These are phyloP conservation scores for Ictalurus furcatus DNA, from an alignment of 2,113 vertebrate species.

Conservation along the genomic window DNA sequence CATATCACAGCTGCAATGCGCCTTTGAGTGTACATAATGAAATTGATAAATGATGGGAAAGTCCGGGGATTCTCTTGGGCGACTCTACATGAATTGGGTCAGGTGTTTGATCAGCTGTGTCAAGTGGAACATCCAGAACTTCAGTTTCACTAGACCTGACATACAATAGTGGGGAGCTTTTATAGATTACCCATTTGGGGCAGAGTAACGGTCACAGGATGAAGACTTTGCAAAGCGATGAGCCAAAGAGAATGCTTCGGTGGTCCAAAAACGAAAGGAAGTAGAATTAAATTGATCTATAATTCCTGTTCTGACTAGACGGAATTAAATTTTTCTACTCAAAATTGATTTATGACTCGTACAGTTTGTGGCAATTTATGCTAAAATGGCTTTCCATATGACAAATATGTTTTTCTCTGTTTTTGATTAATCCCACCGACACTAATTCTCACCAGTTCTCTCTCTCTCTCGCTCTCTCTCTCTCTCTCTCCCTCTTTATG, in stretches of 20 bases:
- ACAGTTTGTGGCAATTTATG: not conserved
- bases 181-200: not conserved
- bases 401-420: not conserved
- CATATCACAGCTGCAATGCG: not conserved
- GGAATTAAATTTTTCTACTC: not conserved
- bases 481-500: conserved; percentile 36
- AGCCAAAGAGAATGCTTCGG: not conserved
- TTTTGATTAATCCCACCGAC: conserved; percentile 37
- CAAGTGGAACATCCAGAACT: not conserved
- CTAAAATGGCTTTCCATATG: not conserved
- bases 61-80: not conserved
- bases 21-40: not conserved
- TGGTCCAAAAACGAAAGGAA: not conserved
- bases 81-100: not conserved
- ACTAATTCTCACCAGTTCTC: conserved; percentile 39
- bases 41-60: not conserved
- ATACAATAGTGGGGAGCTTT: not conserved
- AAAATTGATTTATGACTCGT: not conserved
- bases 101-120: not conserved
- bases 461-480: conserved; percentile 27
- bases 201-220: not conserved
- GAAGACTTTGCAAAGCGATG: not conserved
- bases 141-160: not conserved
- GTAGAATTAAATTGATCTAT: not conserved
- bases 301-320: not conserved